A percentile compares a stretch with the other conserved stretches of the same genome.
Conservation (phyloP, 2,113 vertebrate species). For the Hydrochoerus hydrochaeris region DNA sequence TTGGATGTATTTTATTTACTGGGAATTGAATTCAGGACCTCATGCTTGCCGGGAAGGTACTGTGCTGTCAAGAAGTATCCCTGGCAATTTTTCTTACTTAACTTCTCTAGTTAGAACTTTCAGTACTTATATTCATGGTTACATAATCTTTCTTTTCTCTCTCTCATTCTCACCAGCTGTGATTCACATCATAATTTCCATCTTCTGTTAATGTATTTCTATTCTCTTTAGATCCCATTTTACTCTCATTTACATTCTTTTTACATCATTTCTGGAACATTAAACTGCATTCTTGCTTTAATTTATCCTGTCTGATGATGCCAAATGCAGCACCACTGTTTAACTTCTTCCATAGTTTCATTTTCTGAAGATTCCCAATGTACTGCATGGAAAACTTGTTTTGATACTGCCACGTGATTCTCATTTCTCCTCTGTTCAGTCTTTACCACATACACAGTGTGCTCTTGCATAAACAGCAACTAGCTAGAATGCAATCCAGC, state of each 20-base stretch:
- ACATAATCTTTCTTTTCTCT: no score
- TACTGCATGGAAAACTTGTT: not conserved
- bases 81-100: not conserved
- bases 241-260: not conserved
- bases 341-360: not conserved
- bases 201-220: not conserved
- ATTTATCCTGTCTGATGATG: accelerated
- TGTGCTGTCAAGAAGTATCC: no score
- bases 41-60: no score
- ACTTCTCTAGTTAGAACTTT: no score
- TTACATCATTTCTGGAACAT: not conserved
- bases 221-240: not conserved
- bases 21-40: no score
- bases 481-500: not conserved
- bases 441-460: accelerated
- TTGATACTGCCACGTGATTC: no score
- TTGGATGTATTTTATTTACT: no score
- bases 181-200: not conserved
- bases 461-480: no score
- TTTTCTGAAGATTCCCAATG: not conserved
- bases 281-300: not conserved
- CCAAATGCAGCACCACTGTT: not conserved
- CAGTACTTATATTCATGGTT: not conserved
- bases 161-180: not conserved
- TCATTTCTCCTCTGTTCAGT: not conserved